Evolutionary conservation across 2,797 vertebrate genomes (phyloP).

Genomic region (Smutsia gigantea): DNA sequence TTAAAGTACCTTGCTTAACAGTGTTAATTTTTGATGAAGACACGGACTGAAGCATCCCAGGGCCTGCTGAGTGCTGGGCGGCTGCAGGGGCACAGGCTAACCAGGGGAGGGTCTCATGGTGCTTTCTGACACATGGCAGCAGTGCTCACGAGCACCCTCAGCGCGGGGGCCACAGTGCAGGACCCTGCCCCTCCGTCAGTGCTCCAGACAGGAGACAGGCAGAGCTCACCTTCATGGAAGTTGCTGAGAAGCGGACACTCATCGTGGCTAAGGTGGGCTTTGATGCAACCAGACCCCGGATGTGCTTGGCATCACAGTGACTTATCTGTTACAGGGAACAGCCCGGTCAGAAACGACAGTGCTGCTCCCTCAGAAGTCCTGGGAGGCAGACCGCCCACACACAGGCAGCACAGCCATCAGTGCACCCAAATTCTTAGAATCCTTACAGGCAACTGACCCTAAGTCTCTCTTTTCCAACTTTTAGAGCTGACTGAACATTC

Average conservation of each 20-base stretch:
- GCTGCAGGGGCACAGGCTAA: neutral
- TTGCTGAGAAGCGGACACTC: conserved; percentile 91
- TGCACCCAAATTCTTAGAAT: neutral
- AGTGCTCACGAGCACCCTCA: neutral
- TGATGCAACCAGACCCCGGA: conserved; percentile 92
- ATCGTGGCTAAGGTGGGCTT: conserved; percentile 92
- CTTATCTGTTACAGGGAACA: conserved; percentile 89
- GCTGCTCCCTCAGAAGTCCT: neutral
- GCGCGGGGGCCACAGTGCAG: neutral
- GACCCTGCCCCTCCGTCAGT: neutral
- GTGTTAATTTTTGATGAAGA: neutral
- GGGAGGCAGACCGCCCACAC: neutral
- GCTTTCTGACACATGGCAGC: neutral
- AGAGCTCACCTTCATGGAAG: conserved; percentile 93
- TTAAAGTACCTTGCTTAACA: neutral
- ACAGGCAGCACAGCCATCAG: neutral
- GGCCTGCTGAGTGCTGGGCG: neutral
- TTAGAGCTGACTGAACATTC: neutral
- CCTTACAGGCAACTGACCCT: neutral
- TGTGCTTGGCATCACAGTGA: conserved; percentile 92
- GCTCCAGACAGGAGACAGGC: neutral
- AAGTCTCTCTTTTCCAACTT: neutral
- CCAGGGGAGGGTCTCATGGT: too few relatives aligned
- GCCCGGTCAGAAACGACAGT: neutral
- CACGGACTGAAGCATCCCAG: neutral